Percentiles rank a stretch among this genome's conserved stretches.
These are phyloP conservation scores for Corydoras maculifer DNA, from an alignment of 2,113 vertebrate species.

Conservation along the genomic window DNA sequence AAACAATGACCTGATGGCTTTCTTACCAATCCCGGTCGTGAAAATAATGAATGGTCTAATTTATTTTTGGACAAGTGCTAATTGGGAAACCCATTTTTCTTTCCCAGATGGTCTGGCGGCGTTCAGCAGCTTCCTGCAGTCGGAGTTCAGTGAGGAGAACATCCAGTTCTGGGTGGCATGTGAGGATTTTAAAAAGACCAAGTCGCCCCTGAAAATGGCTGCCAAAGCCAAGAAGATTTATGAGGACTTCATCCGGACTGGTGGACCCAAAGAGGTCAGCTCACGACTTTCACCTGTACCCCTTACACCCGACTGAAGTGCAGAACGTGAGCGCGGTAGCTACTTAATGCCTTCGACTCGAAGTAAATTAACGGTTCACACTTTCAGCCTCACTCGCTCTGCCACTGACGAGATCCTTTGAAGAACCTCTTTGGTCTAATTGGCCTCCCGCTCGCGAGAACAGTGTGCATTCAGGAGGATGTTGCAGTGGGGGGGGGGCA, in stretches of 20 bases:
- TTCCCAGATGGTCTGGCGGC: constrained; percentile 74
- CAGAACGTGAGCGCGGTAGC: not conserved
- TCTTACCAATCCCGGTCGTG: no score
- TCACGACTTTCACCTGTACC: not conserved
- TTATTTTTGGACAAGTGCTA: no score
- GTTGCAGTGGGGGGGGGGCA: no score
- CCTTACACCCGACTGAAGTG: not conserved
- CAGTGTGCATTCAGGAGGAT: not conserved
- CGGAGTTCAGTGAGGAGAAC: constrained; percentile 96
- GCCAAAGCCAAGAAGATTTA: constrained; percentile 89
- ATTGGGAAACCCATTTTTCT: no score
- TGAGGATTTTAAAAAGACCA: constrained; percentile 89
- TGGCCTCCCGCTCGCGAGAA: not conserved
- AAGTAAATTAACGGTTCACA: not conserved
- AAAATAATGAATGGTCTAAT: not conserved
- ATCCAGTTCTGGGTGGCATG: constrained; percentile 90
- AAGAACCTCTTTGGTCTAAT: not conserved
- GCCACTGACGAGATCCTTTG: not conserved
- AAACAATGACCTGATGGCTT: no score
- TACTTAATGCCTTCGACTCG: not conserved
- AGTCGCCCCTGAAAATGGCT: constrained; percentile 72
- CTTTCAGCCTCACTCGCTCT: not conserved
- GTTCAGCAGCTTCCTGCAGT: constrained; percentile 88
- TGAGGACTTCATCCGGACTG: constrained; percentile 86
- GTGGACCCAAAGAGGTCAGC: constrained; percentile 91